Evolutionary conservation across 2,797 vertebrate genomes (phyloP), one percentile per base, ranked within the genome.

Genomic region (Pelobates cultripes): DNA sequence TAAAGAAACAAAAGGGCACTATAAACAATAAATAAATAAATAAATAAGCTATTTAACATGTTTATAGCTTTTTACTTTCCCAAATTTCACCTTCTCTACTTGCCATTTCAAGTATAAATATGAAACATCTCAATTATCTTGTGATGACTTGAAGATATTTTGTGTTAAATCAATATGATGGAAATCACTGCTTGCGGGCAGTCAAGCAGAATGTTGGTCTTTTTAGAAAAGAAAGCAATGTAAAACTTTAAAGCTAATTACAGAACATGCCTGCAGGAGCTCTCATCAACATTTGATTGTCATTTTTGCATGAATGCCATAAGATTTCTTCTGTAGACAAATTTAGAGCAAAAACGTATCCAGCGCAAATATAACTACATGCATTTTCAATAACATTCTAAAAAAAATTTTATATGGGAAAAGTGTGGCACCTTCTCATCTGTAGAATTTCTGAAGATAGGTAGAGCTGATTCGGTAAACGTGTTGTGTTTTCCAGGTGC

Each of bases 191-290:
- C 80, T 64, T 71, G 42, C 43, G 64, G 60, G 57, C 68, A 82
- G 57, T 72, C 74, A 72, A 72, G 80, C 80, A 82, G 68, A 76
- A 82, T 77, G n/a, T 64, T 68, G 77, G 60, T 67, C 80, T 77
- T 81, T 82, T 82, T 61, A 82, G 68, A 77, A 77, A 71, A 41
- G 80, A 74, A 82, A 71, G 68, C 66, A 77, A 57, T 82, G 80
- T 82, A 72, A 76, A 82, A 82, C 71, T 70, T n/a, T 57, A 40
- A 9, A 67, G 45, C 74, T 77, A 82, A 82, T 82, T 82, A 82
- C 80, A 82, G 80, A 76, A 82, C 73, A 82, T 53, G 74, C 80
- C 80, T 82, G 73, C 73, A 82, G 80, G 80, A 76, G 75, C 43
- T 55, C 79, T 81, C 73, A 64, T 81, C 66, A 81, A 77, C 80